phyloP scores from a whole-genome alignment of 2,797 vertebrate species.

The Urosaurus nigricauda region DNA sequence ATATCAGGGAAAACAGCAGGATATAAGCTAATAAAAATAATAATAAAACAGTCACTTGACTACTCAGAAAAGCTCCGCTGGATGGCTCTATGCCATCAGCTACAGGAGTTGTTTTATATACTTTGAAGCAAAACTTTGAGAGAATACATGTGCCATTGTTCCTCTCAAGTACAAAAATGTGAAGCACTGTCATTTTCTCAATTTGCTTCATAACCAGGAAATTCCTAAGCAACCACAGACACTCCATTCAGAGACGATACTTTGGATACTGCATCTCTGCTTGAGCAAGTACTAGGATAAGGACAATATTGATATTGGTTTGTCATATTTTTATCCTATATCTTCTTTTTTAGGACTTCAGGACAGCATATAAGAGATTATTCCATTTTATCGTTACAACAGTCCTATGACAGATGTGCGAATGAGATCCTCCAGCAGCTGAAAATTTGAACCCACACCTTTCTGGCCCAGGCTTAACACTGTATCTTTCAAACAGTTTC shows the following conservation, averaged over 20 bases:
- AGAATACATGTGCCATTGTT: neutral
- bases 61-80: neutral
- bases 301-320: neutral
- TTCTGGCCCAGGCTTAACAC: neutral
- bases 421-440: neutral
- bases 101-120: neutral
- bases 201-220: neutral
- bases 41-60: neutral
- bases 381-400: neutral
- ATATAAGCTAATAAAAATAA: neutral
- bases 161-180: neutral
- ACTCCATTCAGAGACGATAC: neutral
- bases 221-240: neutral
- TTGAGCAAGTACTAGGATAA: conserved; percentile 2
- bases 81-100: neutral
- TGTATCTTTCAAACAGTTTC: neutral
- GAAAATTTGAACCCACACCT: neutral
- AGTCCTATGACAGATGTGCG: neutral
- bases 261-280: neutral
- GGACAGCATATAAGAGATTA: neutral
- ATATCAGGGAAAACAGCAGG: neutral
- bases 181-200: neutral
- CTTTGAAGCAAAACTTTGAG: neutral
- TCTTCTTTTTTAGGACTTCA: neutral
- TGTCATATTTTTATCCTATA: neutral